Evolutionary conservation across 2,888 invertebrate genomes (phyloP).

Genomic region (Cheilosia scutellata): DNA sequence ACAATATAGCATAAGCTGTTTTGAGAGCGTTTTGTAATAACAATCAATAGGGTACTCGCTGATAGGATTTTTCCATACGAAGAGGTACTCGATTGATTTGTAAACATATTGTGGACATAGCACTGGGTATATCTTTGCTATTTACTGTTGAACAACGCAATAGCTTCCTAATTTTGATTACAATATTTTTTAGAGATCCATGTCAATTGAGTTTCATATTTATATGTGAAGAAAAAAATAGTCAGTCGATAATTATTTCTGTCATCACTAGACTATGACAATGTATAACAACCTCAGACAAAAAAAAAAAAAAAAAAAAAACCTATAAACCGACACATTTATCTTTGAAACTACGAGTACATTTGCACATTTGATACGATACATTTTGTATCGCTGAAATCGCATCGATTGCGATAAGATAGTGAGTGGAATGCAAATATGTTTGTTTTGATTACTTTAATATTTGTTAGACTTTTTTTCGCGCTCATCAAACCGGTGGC

Average conservation of each 20-base stretch:
- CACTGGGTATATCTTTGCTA: background rate
- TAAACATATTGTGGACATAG: background rate
- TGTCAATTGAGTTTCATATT: background rate
- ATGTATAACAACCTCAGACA: background rate
- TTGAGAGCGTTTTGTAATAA: background rate
- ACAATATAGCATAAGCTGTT: too few species aligned
- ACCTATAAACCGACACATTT: background rate
- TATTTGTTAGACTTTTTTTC: conserved; percentile 5
- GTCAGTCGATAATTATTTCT: background rate
- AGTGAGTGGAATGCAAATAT: conserved; percentile 30
- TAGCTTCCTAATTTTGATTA: background rate
- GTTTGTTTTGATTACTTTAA: conserved; percentile 14
- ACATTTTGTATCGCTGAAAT: background rate
- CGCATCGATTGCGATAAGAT: conserved; percentile 41
- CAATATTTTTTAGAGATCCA: background rate
- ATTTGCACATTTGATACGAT: background rate
- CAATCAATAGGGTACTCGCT: background rate
- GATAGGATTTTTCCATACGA: background rate
- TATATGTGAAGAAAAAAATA: background rate
- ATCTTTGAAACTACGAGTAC: background rate
- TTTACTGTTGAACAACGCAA: background rate
- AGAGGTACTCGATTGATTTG: background rate
- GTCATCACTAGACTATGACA: background rate
- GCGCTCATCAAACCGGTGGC: conserved; percentile 10
- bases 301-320: background rate